These are phyloP conservation scores for Bruchidius siliquastri DNA, from an alignment of 2,888 invertebrate genomes.

Conservation along the genomic window DNA sequence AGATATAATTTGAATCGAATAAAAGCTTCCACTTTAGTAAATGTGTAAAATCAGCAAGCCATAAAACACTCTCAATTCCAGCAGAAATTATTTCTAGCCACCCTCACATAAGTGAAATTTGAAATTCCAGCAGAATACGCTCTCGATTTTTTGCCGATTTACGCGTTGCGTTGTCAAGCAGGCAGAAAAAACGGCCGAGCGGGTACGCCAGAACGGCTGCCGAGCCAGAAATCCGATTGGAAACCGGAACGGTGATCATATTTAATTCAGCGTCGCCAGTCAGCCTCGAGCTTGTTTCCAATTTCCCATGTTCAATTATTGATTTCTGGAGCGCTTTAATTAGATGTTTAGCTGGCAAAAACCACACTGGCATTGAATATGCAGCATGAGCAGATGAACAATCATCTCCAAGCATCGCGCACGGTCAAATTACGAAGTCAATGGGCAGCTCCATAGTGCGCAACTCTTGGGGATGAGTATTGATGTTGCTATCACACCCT, in stretches of 20 bases:
- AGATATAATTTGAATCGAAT: neutral
- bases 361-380: neutral
- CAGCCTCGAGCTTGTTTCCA: neutral
- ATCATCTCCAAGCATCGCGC: no score
- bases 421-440: no score
- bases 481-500: no score
- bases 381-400: no score
- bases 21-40: neutral
- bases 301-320: neutral
- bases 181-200: neutral
- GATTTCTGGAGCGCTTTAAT: neutral
- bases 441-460: neutral
- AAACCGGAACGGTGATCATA: neutral
- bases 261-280: neutral
- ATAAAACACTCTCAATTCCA: neutral
- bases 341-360: neutral
- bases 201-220: neutral
- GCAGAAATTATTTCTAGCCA: neutral
- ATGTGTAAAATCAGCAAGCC: neutral
- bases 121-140: neutral
- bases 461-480: no score
- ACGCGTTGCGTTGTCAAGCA: neutral
- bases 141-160: neutral
- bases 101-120: neutral
- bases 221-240: neutral